A percentile compares a stretch with the other conserved stretches of the same genome.
Evolutionary conservation across 2,113 vertebrate genomes (phyloP).

Genomic region (Rhinogobius similis): DNA sequence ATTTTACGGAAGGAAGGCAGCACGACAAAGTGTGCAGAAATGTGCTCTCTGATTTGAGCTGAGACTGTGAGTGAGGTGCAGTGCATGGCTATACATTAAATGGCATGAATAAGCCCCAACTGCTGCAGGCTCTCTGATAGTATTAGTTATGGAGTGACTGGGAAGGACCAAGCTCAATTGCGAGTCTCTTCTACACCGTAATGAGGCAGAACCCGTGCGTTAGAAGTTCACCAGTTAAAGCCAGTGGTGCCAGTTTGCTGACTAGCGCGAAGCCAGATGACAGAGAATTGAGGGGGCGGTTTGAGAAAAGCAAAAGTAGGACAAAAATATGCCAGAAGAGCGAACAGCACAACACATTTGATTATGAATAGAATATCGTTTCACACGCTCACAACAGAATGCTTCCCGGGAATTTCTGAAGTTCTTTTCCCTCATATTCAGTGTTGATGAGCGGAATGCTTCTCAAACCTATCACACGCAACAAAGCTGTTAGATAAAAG

Average conservation of each 20-base stretch:
- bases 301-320: constrained; percentile 9
- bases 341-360: constrained; percentile 2
- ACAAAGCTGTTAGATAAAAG: constrained; percentile 26
- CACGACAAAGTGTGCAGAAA: not conserved
- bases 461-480: constrained; percentile 15
- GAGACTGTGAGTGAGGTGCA: constrained; percentile 51
- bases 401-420: not conserved
- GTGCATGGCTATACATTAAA: constrained; percentile 68
- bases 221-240: constrained; percentile 45
- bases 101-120: constrained; percentile 58
- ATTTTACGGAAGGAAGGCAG: not conserved
- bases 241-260: constrained; percentile 24
- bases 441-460: constrained; percentile 8
- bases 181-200: constrained; percentile 58
- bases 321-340: constrained; percentile 5
- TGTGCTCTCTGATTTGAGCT: constrained; percentile 49
- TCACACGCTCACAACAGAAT: not conserved
- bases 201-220: constrained; percentile 61
- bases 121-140: constrained; percentile 59
- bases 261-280: constrained; percentile 25
- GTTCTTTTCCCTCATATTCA: constrained; percentile 35
- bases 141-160: constrained; percentile 55
- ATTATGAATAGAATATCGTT: not conserved
- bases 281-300: not conserved
- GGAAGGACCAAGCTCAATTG: constrained; percentile 58